phyloP scores from a whole-genome alignment of 2,888 invertebrate genomes.

The Anarsia innoxiella region DNA sequence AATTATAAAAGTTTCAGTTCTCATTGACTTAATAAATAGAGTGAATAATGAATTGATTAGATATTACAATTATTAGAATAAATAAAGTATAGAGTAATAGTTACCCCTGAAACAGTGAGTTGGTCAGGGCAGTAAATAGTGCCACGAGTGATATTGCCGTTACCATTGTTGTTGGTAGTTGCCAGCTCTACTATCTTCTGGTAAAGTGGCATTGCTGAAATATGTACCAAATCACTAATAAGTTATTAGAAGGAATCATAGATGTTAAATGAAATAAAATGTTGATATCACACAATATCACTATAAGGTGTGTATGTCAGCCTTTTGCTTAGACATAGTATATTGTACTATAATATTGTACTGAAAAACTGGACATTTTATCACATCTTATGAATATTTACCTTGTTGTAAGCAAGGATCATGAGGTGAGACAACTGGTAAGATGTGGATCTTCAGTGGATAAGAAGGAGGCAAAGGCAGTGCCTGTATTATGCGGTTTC shows the following conservation, averaged over 20 bases:
- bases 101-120: conserved; percentile 53
- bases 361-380: neutral
- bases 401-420: conserved; percentile 73
- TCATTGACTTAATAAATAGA: too few relatives aligned
- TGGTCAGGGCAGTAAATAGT: conserved; percentile 64
- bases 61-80: too few relatives aligned
- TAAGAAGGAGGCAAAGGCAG: conserved; percentile 87
- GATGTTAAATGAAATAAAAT: too few relatives aligned
- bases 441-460: conserved; percentile 86
- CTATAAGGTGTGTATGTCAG: neutral
- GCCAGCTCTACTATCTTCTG: conserved; percentile 87
- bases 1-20: too few relatives aligned
- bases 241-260: too few relatives aligned
- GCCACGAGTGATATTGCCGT: conserved; percentile 46
- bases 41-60: too few relatives aligned
- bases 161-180: conserved; percentile 45
- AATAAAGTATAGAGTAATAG: too few relatives aligned
- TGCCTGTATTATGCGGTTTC: conserved; percentile 53
- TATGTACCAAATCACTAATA: too few relatives aligned
- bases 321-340: too few relatives aligned
- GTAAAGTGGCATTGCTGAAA: conserved; percentile 80
- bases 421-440: conserved; percentile 80
- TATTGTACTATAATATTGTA: too few relatives aligned
- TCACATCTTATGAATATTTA: conserved; percentile 27
- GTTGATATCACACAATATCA: too few relatives aligned